These are phyloP conservation scores for Lutjanus argentimaculatus DNA, from an alignment of 2,797 vertebrate genomes.

Conservation along the genomic window DNA sequence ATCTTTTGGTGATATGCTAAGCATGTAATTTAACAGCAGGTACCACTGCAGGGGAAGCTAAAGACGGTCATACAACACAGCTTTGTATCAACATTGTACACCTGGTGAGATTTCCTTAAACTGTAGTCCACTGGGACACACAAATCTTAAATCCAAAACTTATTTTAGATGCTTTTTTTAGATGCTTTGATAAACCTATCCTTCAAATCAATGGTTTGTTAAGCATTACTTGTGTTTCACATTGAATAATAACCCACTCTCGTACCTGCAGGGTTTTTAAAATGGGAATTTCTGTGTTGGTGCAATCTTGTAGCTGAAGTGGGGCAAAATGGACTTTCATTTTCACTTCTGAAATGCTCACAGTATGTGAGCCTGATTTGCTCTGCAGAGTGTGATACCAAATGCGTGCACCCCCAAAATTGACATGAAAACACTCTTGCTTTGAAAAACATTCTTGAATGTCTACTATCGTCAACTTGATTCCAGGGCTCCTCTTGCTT, in stretches of 20 bases:
- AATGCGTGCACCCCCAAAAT: not conserved
- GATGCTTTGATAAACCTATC: not conserved
- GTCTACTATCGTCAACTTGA: constrained; percentile 17
- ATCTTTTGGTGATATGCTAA: not conserved
- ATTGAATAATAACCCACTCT: not conserved
- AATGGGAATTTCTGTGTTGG: not conserved
- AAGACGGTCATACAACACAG: not conserved
- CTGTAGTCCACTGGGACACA: no score
- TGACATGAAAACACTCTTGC: constrained; percentile 4
- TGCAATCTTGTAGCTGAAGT: not conserved
- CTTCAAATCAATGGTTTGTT: not conserved
- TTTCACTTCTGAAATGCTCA: not conserved
- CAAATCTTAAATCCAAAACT: not conserved
- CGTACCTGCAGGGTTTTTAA: not conserved
- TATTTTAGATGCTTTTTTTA: not conserved
- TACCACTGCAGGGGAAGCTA: not conserved
- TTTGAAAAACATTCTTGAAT: constrained; percentile 3
- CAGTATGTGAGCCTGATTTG: not conserved
- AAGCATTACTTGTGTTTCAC: not conserved
- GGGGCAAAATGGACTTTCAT: not conserved
- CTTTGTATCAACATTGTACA: not conserved
- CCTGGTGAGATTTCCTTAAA: not conserved
- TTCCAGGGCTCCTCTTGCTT: constrained; percentile 14
- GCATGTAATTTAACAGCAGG: not conserved
- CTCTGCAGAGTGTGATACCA: not conserved